These are phyloP conservation scores for Scomber scombrus DNA, from an alignment of 2,113 vertebrate species.

Conservation along the genomic window DNA sequence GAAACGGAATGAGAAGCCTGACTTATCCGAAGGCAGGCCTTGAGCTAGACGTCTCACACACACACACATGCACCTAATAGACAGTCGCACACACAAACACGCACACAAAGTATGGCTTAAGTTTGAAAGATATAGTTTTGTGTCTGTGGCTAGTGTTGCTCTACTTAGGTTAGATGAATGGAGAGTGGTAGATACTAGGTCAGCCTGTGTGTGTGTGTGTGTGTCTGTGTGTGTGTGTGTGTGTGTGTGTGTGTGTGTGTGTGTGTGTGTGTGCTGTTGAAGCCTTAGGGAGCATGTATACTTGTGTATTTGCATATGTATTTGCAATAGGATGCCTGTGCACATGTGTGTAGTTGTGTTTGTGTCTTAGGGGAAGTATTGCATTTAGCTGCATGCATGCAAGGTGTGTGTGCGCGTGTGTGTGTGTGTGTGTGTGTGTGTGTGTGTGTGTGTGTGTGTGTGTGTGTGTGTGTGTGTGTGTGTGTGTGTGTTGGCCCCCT, in stretches of 20 bases:
- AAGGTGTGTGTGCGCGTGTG: slow-evolving; percentile 43
- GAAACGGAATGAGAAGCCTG: slow-evolving; percentile 54
- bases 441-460: slow-evolving; percentile 36
- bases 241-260: slow-evolving; percentile 43
- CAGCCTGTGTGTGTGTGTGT: slow-evolving; percentile 59
- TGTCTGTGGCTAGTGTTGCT: slow-evolving; percentile 76
- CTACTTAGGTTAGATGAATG: slow-evolving; percentile 83
- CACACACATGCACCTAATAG: slow-evolving; percentile 21
- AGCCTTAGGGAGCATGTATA: slow-evolving; percentile 59
- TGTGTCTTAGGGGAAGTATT: slow-evolving; percentile 4
- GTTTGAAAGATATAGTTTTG: slow-evolving; percentile 74
- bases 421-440: slow-evolving; percentile 39
- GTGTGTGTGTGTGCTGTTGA: slow-evolving; percentile 47
- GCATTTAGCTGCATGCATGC: slow-evolving; percentile 36
- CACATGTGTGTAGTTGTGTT: neutral
- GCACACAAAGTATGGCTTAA: slow-evolving; percentile 43
- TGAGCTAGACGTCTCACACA: slow-evolving; percentile 53
- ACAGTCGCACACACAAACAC: slow-evolving; percentile 31
- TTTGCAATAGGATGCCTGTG: slow-evolving; percentile 25
- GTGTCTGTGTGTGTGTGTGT: slow-evolving; percentile 47
- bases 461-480: slow-evolving; percentile 39
- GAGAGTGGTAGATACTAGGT: slow-evolving; percentile 71
- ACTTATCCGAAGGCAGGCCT: slow-evolving; percentile 60
- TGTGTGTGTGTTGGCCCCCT: slow-evolving; percentile 64
- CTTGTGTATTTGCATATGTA: slow-evolving; percentile 63